phyloP scores from a whole-genome alignment of 2,797 vertebrate genomes.

The Picus viridis region DNA sequence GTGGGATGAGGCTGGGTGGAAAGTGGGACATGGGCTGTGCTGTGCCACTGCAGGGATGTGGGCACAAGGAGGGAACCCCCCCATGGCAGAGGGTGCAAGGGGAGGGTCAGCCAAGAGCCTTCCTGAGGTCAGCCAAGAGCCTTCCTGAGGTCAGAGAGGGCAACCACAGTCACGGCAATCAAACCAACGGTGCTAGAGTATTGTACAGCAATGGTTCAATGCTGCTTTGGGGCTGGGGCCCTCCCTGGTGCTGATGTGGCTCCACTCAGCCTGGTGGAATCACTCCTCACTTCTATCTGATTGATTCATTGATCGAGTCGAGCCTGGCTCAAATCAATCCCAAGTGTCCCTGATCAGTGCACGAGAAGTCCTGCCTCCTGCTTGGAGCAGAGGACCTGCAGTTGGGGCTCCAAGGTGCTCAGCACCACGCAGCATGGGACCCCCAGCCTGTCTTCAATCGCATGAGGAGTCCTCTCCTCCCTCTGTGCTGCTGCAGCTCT shows the following conservation, averaged over 20 bases:
- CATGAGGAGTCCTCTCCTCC: background rate
- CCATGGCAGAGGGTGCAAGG: rapidly evolving
- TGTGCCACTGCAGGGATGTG: rapidly evolving
- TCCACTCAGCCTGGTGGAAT: background rate
- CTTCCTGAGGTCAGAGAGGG: background rate
- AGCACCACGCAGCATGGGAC: background rate
- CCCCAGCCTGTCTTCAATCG: background rate
- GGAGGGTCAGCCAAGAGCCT: background rate
- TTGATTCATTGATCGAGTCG: background rate
- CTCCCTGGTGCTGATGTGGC: background rate
- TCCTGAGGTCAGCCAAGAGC: background rate
- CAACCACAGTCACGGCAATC: background rate
- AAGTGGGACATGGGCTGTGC: background rate
- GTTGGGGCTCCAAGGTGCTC: background rate
- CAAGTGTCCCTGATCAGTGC: background rate
- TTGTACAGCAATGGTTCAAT: slow-evolving; percentile 30
- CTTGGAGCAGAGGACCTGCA: background rate
- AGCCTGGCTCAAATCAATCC: background rate
- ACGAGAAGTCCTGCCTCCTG: background rate
- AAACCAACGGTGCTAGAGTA: slow-evolving; percentile 22
- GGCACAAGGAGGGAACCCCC: background rate
- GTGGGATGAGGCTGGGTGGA: background rate
- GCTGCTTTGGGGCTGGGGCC: background rate
- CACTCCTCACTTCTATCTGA: background rate
- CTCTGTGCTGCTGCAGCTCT: background rate